Base-by-base conservation (phyloP, 1,140 invertebrate species). In the Ceratina calcarata region DNA sequence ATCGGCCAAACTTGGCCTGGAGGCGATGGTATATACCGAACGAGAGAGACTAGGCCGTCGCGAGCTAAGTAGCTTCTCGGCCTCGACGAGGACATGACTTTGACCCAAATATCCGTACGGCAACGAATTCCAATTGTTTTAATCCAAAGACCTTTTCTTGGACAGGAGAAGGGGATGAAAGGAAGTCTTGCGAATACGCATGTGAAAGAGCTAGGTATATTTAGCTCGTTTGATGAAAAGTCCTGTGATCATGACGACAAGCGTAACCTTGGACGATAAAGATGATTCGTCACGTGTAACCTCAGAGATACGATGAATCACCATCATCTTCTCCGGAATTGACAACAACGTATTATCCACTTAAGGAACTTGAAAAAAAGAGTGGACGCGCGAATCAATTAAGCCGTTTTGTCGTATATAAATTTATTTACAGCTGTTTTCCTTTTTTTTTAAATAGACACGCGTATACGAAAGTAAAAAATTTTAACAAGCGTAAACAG, bases 81-180 rank as follows among this genome's bases (percentile, higher is more conserved):
- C 87, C 87, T 90, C 88, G 87, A 68, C 85, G 91, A 92, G 92
- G 91, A 93, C 91, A 86, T 87, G 91, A 93, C 92, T 93, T 93
- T 93, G 92, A 93, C 92, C 92, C 83, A 93, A 88, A 91, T 93
- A 68, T 77, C 49, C 64, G 24, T 20, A 86, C 89, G 87, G 80
- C 86, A 88, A 55, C 82, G 80, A 65, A 62, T 61, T 81, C 55
- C 51, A 49, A 77, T 74, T 67, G 24, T 83, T 64, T 78, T 45
- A n/a, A 61, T 68, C 32, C 37, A 45, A 45, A 45, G 37, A 45
- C 10, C 37, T 45, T 45, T 45, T 45, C 37, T 45, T 45, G 37
- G 37, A 10, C 0, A 45, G 37, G 37, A 45, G n/a, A 58, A 8
- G 12, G 20, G 1, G 16, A 69, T 20, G 6, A 27, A 20, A 3